phyloP scores from a whole-genome alignment of 1,140 invertebrate genomes.

The Apis mellifera region Amel_HAv3.1 CM009944.2:5426501-5427000 shows the following conservation, averaged over 20 bases:
- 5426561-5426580: conserved; percentile 61
- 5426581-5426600: not conserved
- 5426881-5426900: not conserved
- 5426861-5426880: not conserved
- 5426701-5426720: not conserved
- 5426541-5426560: conserved; percentile 39
- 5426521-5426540: conserved; percentile 29
- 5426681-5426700: not conserved
- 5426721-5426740: not conserved
- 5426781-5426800: not conserved
- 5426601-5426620: not conserved
- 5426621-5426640: too few relatives aligned
- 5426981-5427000: not conserved
- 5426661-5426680: not conserved
- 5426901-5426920: not conserved
- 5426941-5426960: not conserved
- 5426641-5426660: not conserved
- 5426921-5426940: not conserved
- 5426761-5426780: not conserved
- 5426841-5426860: not conserved
- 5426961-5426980: not conserved
- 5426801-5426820: not conserved
- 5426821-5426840: not conserved
- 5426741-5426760: not conserved
- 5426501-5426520: conserved; percentile 62